A percentile compares a stretch with the other conserved stretches of the same genome.
These are phyloP conservation scores for Canis aureus DNA, from an alignment of 2,113 vertebrate genomes.

Conservation along the genomic window DNA sequence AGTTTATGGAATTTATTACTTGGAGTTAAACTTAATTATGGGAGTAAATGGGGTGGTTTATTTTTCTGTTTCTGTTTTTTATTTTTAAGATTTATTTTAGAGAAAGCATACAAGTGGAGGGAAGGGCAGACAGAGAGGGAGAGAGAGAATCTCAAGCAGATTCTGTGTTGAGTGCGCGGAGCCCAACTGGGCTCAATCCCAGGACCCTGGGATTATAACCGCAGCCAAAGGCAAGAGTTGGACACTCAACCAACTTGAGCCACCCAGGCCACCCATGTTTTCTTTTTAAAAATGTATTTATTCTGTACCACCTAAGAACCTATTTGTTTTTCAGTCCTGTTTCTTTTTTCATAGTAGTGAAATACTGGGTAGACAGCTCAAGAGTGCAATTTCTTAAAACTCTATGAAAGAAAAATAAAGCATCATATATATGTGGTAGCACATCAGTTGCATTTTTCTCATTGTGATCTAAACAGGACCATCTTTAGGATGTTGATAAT, in stretches of 20 bases:
- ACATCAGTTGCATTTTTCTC: background rate
- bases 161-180: background rate
- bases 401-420: background rate
- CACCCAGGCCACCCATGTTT: background rate
- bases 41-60: slow-evolving; percentile 2
- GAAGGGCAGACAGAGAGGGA: no score
- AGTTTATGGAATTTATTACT: background rate
- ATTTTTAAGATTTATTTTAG: background rate
- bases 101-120: background rate
- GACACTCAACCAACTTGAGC: background rate
- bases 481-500: background rate
- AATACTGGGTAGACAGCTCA: background rate
- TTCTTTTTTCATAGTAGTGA: slow-evolving; percentile 9
- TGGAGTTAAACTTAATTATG: slow-evolving; percentile 47
- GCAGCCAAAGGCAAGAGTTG: background rate
- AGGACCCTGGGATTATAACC: background rate
- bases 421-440: background rate
- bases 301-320: background rate
- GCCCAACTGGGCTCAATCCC: background rate
- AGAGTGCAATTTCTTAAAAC: background rate
- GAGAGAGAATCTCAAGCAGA: background rate
- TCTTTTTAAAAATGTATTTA: background rate
- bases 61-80: slow-evolving; percentile 24
- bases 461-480: background rate
- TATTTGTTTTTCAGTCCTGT: slow-evolving; percentile 26